Percentiles rank a stretch among this genome's conserved stretches.
Conservation (phyloP, 1,140 invertebrate species). For the Anoplolepis gracilipes region DNA sequence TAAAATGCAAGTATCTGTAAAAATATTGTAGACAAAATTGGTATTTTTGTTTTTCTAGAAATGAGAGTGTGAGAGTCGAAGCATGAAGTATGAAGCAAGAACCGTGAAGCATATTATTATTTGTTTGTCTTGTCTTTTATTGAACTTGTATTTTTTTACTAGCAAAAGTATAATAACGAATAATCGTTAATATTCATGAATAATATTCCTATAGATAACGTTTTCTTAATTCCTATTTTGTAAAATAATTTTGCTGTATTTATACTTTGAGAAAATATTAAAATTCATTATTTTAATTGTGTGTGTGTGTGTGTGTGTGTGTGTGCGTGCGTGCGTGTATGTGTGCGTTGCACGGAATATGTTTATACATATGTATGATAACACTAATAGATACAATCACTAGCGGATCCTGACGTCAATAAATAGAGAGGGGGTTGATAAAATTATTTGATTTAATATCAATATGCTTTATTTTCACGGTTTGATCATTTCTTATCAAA, state of each 20-base stretch:
- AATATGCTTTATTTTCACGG: too few species aligned
- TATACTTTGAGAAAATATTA: too few species aligned
- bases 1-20: slow-evolving; percentile 16
- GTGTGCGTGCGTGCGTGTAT: too few species aligned
- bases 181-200: neutral
- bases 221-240: neutral
- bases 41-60: neutral
- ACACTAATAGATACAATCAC: too few species aligned
- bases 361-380: neutral
- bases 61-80: neutral
- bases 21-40: slow-evolving; percentile 14
- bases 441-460: too few species aligned
- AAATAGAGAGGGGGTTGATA: too few species aligned
- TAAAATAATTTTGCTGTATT: neutral
- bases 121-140: neutral
- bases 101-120: neutral
- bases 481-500: too few species aligned
- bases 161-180: neutral
- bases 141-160: slow-evolving; percentile 2
- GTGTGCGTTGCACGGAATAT: neutral
- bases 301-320: too few species aligned
- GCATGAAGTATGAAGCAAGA: too few species aligned
- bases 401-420: too few species aligned
- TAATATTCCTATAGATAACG: neutral
- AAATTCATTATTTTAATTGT: neutral